A percentile compares a stretch with the other conserved stretches of the same genome.
Evolutionary conservation across 2,888 invertebrate species (phyloP).

Genomic region (Chalcosyrphus nemorum): DNA sequence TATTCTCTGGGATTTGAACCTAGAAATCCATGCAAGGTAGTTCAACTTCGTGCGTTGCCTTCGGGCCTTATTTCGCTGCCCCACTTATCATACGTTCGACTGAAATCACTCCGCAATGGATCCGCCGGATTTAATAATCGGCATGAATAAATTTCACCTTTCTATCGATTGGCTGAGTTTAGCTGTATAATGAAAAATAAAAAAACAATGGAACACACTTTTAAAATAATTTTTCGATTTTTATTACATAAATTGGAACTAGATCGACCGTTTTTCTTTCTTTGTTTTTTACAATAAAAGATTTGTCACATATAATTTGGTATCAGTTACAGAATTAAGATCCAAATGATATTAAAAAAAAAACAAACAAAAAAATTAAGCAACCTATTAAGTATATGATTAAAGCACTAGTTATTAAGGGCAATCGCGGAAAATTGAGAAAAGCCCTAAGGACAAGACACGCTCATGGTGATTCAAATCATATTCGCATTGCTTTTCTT

Average conservation of each 20-base stretch:
- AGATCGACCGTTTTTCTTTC: slow-evolving; percentile 29
- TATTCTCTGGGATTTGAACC: too few relatives aligned
- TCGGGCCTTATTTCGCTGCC: too few relatives aligned
- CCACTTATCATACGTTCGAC: too few relatives aligned
- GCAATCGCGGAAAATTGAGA: slow-evolving; percentile 22
- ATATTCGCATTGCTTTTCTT: not conserved
- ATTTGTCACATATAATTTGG: slow-evolving; percentile 71
- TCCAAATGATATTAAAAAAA: slow-evolving; percentile 28
- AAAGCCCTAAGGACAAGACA: slow-evolving; percentile 47
- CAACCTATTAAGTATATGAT: slow-evolving; percentile 43
- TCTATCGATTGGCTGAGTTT: too few relatives aligned
- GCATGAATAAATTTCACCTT: too few relatives aligned
- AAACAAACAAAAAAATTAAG: slow-evolving; percentile 25
- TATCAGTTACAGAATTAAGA: slow-evolving; percentile 67
- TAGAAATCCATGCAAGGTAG: too few relatives aligned
- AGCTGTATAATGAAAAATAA: too few relatives aligned
- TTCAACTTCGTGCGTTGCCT: too few relatives aligned
- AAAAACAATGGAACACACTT: not conserved
- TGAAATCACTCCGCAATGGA: too few relatives aligned
- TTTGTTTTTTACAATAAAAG: slow-evolving; percentile 48
- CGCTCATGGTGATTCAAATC: slow-evolving; percentile 52
- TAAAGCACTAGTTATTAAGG: slow-evolving; percentile 58
- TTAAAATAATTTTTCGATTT: slow-evolving; percentile 33
- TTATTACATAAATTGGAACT: slow-evolving; percentile 65
- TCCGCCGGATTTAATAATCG: too few relatives aligned